Base-by-base conservation (phyloP, 92 coral and sea anemone species). In the Porites evermanni region DNA sequence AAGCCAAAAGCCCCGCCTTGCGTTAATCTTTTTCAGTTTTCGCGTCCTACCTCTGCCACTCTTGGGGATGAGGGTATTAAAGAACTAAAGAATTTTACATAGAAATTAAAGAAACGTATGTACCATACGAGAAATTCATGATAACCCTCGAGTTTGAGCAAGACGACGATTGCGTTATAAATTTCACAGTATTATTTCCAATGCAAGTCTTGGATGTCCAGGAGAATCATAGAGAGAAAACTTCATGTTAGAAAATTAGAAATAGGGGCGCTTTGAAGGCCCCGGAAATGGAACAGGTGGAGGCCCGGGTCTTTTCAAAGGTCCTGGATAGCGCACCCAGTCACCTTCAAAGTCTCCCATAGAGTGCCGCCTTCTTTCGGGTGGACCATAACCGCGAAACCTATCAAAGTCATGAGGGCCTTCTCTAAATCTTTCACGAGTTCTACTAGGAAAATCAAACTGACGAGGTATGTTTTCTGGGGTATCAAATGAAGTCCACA, bases 401-500 rank as follows among this genome's bases (percentile, higher is more conserved):
- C 92, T 77, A 51, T 74, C 68, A 51, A 83, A 88, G n/a, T 77
- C 89, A 56, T 83, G 91, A 50, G 90, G 89, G 1, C 84, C 88
- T 58, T 91, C 87, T 83, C 91, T 75, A 53, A 77, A 89, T 84
- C 92, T 79, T 59, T 92, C 90, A 70, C 26, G 88, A 83, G 86
- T 73, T 56, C 85, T 85, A 54, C 78, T 53, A 16, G 83, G 84
- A 70, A 74, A 74, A 23, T 90, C 87, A 47, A 80, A 32, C n/a
- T 51, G n/a, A 60, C 67, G 92, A 7, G 94, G 89, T 20, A 79
- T 60, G 61, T 88, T 83, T 78, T 89, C 93, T 38, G 92, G 85
- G 66, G 75, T 59, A 70, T 91, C 94, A 72, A 91, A 91, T 9
- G 94, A 91, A 77, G 92, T 92, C 95, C 95, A 92, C 76, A 79